phyloP scores from a whole-genome alignment of 1,140 invertebrate genomes.

The Drosophila navojoa region DNA sequence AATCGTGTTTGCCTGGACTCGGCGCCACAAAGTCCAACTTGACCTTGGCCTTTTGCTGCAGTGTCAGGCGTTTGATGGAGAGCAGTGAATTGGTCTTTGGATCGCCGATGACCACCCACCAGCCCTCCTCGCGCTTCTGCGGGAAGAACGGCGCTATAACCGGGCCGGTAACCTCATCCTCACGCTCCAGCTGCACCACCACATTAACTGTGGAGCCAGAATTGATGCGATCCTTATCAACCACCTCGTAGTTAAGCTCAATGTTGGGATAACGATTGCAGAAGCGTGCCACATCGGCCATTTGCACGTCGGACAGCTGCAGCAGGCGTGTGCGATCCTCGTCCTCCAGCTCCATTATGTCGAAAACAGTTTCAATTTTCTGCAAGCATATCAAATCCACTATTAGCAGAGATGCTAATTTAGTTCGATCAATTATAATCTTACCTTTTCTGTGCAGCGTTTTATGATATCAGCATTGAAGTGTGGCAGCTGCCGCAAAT shows the following conservation, averaged over 20 bases:
- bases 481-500: constrained; percentile 98
- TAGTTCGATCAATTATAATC: not conserved
- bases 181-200: constrained; percentile 96
- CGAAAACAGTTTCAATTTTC: constrained; percentile 98
- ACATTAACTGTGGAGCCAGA: constrained; percentile 94
- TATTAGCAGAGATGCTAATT: not conserved
- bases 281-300: constrained; percentile 98
- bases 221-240: constrained; percentile 91
- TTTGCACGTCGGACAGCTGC: constrained; percentile 92
- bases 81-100: constrained; percentile 96
- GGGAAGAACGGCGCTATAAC: constrained; percentile 99
- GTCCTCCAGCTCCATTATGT: constrained; percentile 99
- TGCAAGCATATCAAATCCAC: constrained; percentile 65
- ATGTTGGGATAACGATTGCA: constrained; percentile 99
- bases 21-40: constrained; percentile 98
- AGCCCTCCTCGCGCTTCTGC: constrained; percentile 99
- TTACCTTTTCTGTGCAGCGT: constrained; percentile 92
- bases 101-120: constrained; percentile 99
- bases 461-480: constrained; percentile 96
- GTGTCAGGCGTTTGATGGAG: constrained; percentile 97
- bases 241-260: constrained; percentile 96
- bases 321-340: constrained; percentile 94
- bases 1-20: constrained; percentile 92
- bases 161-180: constrained; percentile 97
- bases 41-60: constrained; percentile 97